These are phyloP conservation scores for Drosophila suboccidentalis DNA, from an alignment of 2,888 invertebrate genomes.

Conservation along the genomic window DNA sequence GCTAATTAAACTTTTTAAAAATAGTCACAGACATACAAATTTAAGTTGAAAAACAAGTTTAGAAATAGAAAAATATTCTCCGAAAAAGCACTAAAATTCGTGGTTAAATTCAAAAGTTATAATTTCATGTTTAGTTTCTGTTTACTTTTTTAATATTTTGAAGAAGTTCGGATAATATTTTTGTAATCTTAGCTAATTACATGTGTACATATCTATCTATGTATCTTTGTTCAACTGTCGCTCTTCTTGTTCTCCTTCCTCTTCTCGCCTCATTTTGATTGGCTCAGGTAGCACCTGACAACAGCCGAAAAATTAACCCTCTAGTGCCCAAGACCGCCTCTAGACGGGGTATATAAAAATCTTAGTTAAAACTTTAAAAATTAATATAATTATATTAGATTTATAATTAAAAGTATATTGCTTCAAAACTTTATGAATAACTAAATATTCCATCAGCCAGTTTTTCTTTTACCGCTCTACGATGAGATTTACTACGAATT, in stretches of 20 bases:
- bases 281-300: slow-evolving; percentile 19
- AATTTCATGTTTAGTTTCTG: background rate
- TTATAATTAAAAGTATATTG: too few relatives aligned
- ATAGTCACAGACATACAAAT: slow-evolving; percentile 30
- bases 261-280: background rate
- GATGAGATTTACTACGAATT: too few relatives aligned
- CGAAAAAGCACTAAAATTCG: slow-evolving; percentile 16
- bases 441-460: too few relatives aligned
- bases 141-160: slow-evolving; percentile 4
- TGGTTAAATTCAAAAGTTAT: slow-evolving; percentile 1
- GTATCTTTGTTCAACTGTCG: background rate
- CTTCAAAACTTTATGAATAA: too few relatives aligned
- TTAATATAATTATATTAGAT: too few relatives aligned
- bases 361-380: too few relatives aligned
- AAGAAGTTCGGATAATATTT: background rate
- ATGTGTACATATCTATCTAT: background rate
- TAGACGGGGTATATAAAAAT: too few relatives aligned
- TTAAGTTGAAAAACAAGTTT: slow-evolving; percentile 42
- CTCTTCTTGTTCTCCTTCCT: background rate
- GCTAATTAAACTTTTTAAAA: slow-evolving; percentile 47
- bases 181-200: background rate
- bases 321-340: too few relatives aligned
- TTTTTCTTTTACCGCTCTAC: too few relatives aligned
- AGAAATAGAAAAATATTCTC: slow-evolving; percentile 4
- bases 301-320: slow-evolving; percentile 10